Evolutionary conservation across 1,140 invertebrate species (phyloP).

Genomic region (Drusus annulatus): DNA sequence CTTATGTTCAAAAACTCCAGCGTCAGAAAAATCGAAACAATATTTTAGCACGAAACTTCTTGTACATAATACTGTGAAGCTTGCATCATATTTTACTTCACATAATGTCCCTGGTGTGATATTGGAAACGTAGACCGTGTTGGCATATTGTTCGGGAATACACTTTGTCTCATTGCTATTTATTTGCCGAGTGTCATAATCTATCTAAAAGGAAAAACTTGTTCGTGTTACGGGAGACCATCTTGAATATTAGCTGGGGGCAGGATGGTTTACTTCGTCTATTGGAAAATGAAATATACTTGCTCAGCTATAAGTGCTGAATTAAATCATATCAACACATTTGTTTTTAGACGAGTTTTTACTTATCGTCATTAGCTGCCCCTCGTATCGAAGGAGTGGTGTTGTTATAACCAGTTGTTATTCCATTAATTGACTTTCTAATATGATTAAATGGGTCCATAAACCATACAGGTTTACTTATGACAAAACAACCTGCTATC

Average conservation of each 20-base stretch:
- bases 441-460: no score
- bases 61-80: slow-evolving; percentile 4
- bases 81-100: slow-evolving; percentile 36
- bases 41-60: slow-evolving; percentile 20
- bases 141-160: slow-evolving; percentile 57
- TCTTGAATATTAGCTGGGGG: slow-evolving; percentile 13
- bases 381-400: no score
- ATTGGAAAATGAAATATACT: neutral
- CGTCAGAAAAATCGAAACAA: slow-evolving; percentile 1
- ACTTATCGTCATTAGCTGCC: no score
- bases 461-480: no score
- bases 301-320: neutral
- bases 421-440: no score
- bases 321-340: no score
- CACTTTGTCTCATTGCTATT: slow-evolving; percentile 58
- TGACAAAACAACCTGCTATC: no score
- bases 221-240: slow-evolving; percentile 31
- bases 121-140: slow-evolving; percentile 44
- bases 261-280: slow-evolving; percentile 10
- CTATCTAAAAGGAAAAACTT: slow-evolving; percentile 58
- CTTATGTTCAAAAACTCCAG: neutral
- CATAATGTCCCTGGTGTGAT: slow-evolving; percentile 23
- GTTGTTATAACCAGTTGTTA: no score
- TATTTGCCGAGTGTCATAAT: slow-evolving; percentile 53
- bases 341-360: no score